Percentiles rank a stretch among this genome's conserved stretches.
phyloP scores from a whole-genome alignment of 2,113 vertebrate genomes.

The Nibea coibor region DNA sequence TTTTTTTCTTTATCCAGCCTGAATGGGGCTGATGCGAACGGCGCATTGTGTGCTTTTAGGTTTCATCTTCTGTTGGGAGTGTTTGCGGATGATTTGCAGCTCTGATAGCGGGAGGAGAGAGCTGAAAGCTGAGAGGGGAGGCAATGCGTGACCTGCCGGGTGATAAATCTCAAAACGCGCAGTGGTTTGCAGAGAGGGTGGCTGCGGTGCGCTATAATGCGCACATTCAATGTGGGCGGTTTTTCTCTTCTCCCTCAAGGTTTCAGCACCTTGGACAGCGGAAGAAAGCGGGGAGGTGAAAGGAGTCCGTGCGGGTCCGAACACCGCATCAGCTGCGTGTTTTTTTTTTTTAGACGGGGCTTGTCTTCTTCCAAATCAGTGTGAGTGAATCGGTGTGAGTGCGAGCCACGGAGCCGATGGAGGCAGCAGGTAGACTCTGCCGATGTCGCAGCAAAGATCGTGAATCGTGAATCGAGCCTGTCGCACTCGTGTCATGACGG shows the following conservation, averaged over 20 bases:
- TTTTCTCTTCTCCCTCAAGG: slow-evolving; percentile 34
- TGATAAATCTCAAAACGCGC: slow-evolving; percentile 56
- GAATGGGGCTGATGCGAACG: neutral
- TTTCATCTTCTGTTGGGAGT: neutral
- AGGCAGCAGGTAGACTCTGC: slow-evolving; percentile 26
- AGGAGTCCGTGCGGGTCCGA: neutral
- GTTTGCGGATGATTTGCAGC: neutral
- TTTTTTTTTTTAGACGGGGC: neutral
- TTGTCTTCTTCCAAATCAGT: neutral
- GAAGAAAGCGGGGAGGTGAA: neutral
- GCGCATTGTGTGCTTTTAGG: neutral
- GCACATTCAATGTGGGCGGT: slow-evolving; percentile 78
- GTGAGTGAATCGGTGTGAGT: neutral
- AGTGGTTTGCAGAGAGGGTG: slow-evolving; percentile 55
- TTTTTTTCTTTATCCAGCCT: neutral
- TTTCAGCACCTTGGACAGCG: slow-evolving; percentile 81
- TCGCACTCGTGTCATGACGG: neutral
- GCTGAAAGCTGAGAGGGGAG: neutral
- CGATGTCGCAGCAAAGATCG: slow-evolving; percentile 56
- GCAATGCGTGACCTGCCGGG: slow-evolving; percentile 60
- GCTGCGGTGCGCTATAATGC: slow-evolving; percentile 74
- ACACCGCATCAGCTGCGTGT: no score
- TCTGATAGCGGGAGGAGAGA: neutral
- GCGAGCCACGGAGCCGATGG: neutral
- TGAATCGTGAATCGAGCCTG: slow-evolving; percentile 22